Evolutionary conservation across 2,888 invertebrate species (phyloP).

Genomic region (Mythimna ferrago): DNA sequence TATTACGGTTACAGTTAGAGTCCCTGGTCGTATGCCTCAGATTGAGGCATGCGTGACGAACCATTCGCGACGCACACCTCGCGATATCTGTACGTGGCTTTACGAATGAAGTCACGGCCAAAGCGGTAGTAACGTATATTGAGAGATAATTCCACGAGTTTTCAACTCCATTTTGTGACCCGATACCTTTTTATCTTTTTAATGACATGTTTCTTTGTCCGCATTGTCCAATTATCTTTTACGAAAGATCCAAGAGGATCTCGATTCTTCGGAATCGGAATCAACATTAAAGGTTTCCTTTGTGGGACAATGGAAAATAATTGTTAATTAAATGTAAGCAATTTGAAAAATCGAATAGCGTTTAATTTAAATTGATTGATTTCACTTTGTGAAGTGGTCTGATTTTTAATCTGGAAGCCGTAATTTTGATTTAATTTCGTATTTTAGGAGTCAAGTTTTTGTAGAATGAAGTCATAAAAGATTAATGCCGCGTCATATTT

Average conservation of each 20-base stretch:
- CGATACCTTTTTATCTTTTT: constrained; percentile 64
- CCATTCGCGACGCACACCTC: too few species aligned
- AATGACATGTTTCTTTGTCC: constrained; percentile 65
- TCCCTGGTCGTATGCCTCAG: too few species aligned
- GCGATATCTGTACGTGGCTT: too few species aligned
- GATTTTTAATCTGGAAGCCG: not conserved
- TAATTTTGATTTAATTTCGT: not conserved
- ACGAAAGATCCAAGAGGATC: constrained; percentile 37
- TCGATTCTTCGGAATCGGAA: constrained; percentile 26
- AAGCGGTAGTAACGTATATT: not conserved
- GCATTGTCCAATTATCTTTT: constrained; percentile 62
- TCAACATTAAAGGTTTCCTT: constrained; percentile 49
- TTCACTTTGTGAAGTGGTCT: constrained; percentile 13
- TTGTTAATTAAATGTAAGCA: constrained; percentile 51
- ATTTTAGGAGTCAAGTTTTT: not conserved
- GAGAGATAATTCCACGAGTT: constrained; percentile 31
- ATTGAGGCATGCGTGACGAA: too few species aligned
- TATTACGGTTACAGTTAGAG: too few species aligned
- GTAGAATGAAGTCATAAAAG: too few species aligned
- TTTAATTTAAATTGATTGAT: constrained; percentile 33
- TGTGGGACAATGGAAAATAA: constrained; percentile 39
- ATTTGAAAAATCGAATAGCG: constrained; percentile 34
- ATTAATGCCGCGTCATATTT: too few species aligned
- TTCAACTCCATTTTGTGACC: constrained; percentile 60
- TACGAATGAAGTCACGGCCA: too few species aligned